Base-by-base conservation (phyloP, 2,888 invertebrate genomes). In the Diaphora mendica region DNA sequence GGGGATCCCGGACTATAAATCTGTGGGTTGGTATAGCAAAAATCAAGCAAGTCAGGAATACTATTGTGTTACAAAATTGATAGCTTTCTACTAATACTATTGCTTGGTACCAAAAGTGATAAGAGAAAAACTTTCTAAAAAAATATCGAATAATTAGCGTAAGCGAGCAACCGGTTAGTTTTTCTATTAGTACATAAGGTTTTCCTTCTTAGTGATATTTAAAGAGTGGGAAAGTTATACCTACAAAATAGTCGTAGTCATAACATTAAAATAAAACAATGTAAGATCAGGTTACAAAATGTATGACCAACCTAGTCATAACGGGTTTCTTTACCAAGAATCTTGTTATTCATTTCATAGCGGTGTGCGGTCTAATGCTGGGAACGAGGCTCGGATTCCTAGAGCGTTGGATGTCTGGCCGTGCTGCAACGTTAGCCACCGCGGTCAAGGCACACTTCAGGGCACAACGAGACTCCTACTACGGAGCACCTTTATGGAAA, bases 401-500 rank as follows among this genome's bases (percentile, higher is more conserved):
- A 20, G 96, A 97, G 84, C 91, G 94, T 0, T 90, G 93, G 83
- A 94, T 97, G 89, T 96, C 96, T 0, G 95, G 97, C 26, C 96
- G 97, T 33, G 96, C 97, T 0, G 96, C 96, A 72, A 95, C 96
- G 44, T 91, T 98, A 55, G 97, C 97, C 2, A 94, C 96, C n/a
- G 97, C 98, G 0, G 97, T 98, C 4, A 97, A 97, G 87, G 96
- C 97, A 64, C 97, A 98, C 86, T 98, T 98, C 89, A 96, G 97
- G 68, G 97, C 98, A 0, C 97, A 97, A 79, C 96, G 98, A 73
- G 98, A 98, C 88, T 97, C 98, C 1, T 97, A 97, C 91, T 98
- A 97, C 89, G 98, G 98, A 0, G 96, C 98, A 59, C 98, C 98
- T 0, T 91, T 98, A 72, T 98, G 98, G 98, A 98, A 98, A 92